Evolutionary conservation across 2,888 invertebrate species (phyloP).

Genomic region (Trissolcus brochymenae): DNA sequence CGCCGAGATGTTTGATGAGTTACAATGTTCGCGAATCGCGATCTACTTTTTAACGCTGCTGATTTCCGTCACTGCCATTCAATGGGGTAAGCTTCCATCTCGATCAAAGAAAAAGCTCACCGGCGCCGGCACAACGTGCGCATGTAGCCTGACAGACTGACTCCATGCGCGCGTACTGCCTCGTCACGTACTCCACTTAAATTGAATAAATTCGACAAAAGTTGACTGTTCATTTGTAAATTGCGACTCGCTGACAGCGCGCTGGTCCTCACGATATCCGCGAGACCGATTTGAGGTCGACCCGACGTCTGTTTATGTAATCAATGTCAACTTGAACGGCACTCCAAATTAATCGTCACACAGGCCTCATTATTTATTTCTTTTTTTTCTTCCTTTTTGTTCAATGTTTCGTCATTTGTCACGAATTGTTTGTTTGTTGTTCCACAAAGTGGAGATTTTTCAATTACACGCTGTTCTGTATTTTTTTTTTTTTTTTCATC

Average conservation of each 20-base stretch:
- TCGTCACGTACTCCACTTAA: conserved; percentile 73
- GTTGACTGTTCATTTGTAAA: conserved; percentile 3
- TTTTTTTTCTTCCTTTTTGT: neutral
- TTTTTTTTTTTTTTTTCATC: neutral
- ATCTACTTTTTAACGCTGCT: conserved; percentile 56
- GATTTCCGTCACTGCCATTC: conserved; percentile 61
- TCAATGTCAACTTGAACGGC: conserved; percentile 61
- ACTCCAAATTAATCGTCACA: conserved; percentile 13
- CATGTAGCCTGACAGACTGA: conserved; percentile 36
- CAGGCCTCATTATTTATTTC: conserved; percentile 1
- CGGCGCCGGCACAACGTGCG: conserved; percentile 26
- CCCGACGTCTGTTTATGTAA: conserved; percentile 66
- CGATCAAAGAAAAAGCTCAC: neutral
- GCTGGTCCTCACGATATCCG: neutral
- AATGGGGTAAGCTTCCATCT: conserved; percentile 70
- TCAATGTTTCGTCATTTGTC: neutral
- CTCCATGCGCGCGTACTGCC: conserved; percentile 69
- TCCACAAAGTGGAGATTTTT: too few relatives aligned
- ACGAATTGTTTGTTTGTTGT: neutral
- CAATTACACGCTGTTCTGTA: neutral
- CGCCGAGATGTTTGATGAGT: conserved; percentile 63
- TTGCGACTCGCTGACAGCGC: neutral
- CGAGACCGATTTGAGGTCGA: conserved; percentile 16
- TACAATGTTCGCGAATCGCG: conserved; percentile 51
- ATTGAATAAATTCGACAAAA: conserved; percentile 33